Base-by-base conservation (phyloP, 1,140 invertebrate species). In the Bombus waltoni region DNA sequence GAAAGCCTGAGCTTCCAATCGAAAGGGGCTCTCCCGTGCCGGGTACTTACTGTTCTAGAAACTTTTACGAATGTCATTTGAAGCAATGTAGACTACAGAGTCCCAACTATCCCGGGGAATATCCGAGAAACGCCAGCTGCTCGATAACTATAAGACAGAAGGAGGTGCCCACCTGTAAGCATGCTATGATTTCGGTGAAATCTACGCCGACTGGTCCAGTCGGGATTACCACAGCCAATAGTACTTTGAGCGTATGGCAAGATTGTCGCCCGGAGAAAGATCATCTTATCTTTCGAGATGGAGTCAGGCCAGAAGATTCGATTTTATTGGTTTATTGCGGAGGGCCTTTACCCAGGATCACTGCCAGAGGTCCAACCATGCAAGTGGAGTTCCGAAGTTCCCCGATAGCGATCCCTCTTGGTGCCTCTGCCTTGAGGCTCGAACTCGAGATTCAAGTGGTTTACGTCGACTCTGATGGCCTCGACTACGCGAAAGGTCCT, bases 81-180 rank as follows among this genome's bases (percentile, higher is more conserved):
- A 98, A 97, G 92, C 96, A 97, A 70, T 98, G 98, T 92, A 96
- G 97, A 53, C 95, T 98, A 57, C 98, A 98, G 94, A 97, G 97
- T 77, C 98, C 98, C n/a, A 98, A 98, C 94, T 98, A 98, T 94
- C 98, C 98, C 1, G 98, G 98, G 28, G 97, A 98, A 95, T 98
- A 98, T 95, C 98, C 98, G 2, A 96, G 97, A 70, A 98, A 98
- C 93, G 97, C 98, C 8, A 98, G 97, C 18, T 98, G 98, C 93
- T 97, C 97, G 91, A 97, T 97, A 95, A 98, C 97, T 35, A 94
- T 98, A 77, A 95, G 97, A 28, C 98, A 98, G 93, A 97, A 98
- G 93, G 97, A 97, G 88, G 97, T 98, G 44, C 98, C 98, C 0
- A 98, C 97, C 11, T 98, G 97, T 94, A 98, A 98, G 93, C 97